Percentiles rank a stretch among this genome's conserved stretches.
These are phyloP conservation scores for Chloroclystis v-ata DNA, from an alignment of 2,888 invertebrate genomes.

Conservation along the genomic window DNA sequence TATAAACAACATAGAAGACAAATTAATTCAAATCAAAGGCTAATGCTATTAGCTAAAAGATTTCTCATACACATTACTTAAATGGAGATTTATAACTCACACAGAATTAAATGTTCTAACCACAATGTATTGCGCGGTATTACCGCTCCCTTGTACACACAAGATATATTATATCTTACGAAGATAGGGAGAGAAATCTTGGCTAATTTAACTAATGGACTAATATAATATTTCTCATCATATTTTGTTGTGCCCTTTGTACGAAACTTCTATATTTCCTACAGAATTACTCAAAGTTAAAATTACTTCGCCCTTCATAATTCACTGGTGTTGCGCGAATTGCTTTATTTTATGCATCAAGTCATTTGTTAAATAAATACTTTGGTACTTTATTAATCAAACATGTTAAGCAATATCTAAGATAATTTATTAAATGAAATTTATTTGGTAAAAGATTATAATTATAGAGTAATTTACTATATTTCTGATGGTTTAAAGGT, in stretches of 20 bases:
- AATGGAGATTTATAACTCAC: slow-evolving; percentile 60
- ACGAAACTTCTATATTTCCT: slow-evolving; percentile 35
- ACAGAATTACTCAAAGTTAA: slow-evolving; percentile 42
- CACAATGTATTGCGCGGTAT: slow-evolving; percentile 62
- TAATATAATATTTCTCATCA: slow-evolving; percentile 50
- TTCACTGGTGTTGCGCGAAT: slow-evolving; percentile 28
- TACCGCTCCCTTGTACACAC: slow-evolving; percentile 53
- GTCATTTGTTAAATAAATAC: background rate
- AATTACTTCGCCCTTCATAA: slow-evolving; percentile 37
- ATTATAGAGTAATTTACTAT: too few relatives aligned
- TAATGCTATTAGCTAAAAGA: slow-evolving; percentile 18
- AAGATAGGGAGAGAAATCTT: slow-evolving; percentile 69
- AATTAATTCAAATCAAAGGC: slow-evolving; percentile 7
- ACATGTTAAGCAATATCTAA: too few relatives aligned
- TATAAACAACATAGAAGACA: background rate
- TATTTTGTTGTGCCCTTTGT: slow-evolving; percentile 38
- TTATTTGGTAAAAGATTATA: too few relatives aligned
- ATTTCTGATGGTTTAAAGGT: too few relatives aligned
- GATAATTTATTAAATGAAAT: too few relatives aligned
- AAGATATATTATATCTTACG: slow-evolving; percentile 69
- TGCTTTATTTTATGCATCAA: background rate
- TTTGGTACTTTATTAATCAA: background rate
- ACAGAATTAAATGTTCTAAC: slow-evolving; percentile 72
- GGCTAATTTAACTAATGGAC: slow-evolving; percentile 74
- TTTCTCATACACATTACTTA: slow-evolving; percentile 47